Base-by-base conservation (phyloP, 1,140 invertebrate species). In the Halotydeus destructor region DNA sequence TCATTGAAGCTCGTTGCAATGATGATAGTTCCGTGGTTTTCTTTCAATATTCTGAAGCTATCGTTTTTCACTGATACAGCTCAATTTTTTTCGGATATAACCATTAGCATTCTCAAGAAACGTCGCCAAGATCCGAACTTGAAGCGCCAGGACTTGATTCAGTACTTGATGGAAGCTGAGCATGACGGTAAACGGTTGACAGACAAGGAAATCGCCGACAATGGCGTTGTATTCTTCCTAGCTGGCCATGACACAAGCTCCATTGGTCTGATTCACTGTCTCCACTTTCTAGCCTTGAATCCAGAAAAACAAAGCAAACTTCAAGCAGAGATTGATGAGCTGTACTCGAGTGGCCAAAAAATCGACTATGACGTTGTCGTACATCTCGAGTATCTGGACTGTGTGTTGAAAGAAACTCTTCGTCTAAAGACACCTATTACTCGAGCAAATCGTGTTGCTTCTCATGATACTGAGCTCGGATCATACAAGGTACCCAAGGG, bases 161-260 rank as follows among this genome's bases (percentile, higher is more conserved):
- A n/a, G n/a, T n/a, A n/a, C n/a, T n/a, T n/a, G n/a, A n/a, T n/a
- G n/a, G n/a, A n/a, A n/a, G n/a, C n/a, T n/a, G n/a, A n/a, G 52
- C 3, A 56, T 35, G 44, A 56, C 69, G 38, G 67, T 65, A 44
- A 74, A 3, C 62, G 72, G 0, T 73, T 93, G 32, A 76, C 72
- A 24, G 77, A 88, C 42, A 71, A 76, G 33, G 86, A 76, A 51
- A 76, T 82, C 32, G 44, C 50, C 19, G 56, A 59, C 28, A 57
- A 59, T 35, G 57, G 58, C 3, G 56, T 59, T 46, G 58, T 55
- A 9, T 59, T 59, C 45, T 55, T 59, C 54, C 58, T 59, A 48
- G 57, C 11, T 21, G 46, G 45, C 6, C 43, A 44, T 19, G 50
- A 51, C 11, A 50, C 50, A 22, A 45, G 43, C 12, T 24, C 45